Percentiles rank a stretch among this genome's conserved stretches.
phyloP scores from a whole-genome alignment of 2,113 vertebrate genomes.

The Pao palembangensis region DNA sequence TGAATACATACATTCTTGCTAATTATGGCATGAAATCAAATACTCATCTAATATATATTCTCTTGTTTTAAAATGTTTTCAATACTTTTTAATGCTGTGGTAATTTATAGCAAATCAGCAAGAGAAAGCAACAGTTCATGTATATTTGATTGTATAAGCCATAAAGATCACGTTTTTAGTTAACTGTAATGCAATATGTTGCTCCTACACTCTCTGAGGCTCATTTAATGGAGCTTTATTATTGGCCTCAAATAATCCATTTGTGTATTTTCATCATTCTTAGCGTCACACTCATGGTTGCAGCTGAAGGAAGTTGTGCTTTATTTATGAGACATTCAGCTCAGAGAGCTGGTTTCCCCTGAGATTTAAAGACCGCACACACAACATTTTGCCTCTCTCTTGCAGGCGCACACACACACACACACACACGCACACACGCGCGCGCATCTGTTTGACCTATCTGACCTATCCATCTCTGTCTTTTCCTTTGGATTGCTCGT shows the following conservation, averaged over 20 bases:
- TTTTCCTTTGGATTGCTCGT: slow-evolving; percentile 2
- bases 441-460: slow-evolving; percentile 45
- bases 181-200: slow-evolving; percentile 13
- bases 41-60: too few relatives aligned
- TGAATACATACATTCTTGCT: too few relatives aligned
- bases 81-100: background rate
- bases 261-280: slow-evolving; percentile 23
- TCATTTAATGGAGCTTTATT: slow-evolving; percentile 42
- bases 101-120: slow-evolving; percentile 8
- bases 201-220: slow-evolving; percentile 22
- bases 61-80: background rate
- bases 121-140: slow-evolving; percentile 2
- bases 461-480: slow-evolving; percentile 38
- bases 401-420: slow-evolving; percentile 9
- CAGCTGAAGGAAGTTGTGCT: slow-evolving; percentile 53
- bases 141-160: slow-evolving; percentile 4
- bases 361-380: slow-evolving; percentile 46
- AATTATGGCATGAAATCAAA: too few relatives aligned
- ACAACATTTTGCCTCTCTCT: slow-evolving; percentile 43
- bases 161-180: background rate
- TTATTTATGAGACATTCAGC: slow-evolving; percentile 67
- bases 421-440: slow-evolving; percentile 21
- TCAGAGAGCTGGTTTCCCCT: slow-evolving; percentile 50
- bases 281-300: slow-evolving; percentile 3
- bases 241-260: slow-evolving; percentile 46